phyloP scores from a whole-genome alignment of 53 echinoderm and acorn worm genomes.

The Pentamera pediparva region DNA sequence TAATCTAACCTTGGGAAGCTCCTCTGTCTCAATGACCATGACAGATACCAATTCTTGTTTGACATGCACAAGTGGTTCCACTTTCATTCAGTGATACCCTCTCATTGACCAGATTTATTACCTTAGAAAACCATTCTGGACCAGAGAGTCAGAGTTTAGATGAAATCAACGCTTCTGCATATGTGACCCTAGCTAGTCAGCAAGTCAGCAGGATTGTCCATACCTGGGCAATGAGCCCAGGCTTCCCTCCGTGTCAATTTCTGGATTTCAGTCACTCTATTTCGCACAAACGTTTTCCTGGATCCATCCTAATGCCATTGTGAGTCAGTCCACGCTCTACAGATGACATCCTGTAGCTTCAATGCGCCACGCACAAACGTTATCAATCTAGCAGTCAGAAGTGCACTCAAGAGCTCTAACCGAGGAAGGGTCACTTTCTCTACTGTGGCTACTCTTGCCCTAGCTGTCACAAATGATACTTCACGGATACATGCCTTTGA shows the following conservation, averaged over 20 bases:
- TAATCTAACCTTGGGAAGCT: neutral
- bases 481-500: neutral
- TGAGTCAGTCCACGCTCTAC: constrained; percentile 6
- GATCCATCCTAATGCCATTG: constrained; percentile 12
- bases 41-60: neutral
- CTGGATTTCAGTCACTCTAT: neutral
- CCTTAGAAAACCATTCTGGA: neutral
- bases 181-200: neutral
- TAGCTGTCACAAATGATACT: neutral
- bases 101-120: neutral
- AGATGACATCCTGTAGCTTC: neutral
- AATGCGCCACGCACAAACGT: constrained; percentile 4
- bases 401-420: constrained; percentile 12
- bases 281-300: constrained; percentile 13
- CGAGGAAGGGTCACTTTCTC: constrained; percentile 21
- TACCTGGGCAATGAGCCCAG: constrained; percentile 8
- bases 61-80: neutral
- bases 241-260: neutral
- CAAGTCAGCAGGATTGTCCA: neutral
- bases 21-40: neutral
- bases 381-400: constrained; percentile 25
- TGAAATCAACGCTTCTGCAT: neutral
- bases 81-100: neutral
- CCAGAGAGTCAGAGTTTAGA: neutral
- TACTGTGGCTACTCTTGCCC: constrained; percentile 21